phyloP scores from a whole-genome alignment of 2,113 vertebrate genomes.

The Poeciliopsis turrubarensis region DNA sequence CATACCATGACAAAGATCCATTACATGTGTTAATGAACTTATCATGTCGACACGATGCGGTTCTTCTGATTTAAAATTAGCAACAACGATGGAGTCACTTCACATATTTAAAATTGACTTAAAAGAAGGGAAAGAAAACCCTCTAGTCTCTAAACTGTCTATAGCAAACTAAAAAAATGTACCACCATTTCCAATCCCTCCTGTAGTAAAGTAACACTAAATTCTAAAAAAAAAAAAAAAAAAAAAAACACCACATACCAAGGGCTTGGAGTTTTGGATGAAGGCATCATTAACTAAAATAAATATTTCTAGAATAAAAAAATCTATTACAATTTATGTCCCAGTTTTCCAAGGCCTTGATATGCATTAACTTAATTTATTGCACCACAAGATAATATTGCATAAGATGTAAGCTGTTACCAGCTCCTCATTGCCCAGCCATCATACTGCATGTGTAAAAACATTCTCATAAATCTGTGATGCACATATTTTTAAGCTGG shows the following conservation, averaged over 20 bases:
- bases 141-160: background rate
- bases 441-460: conserved; percentile 56
- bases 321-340: background rate
- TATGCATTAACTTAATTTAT: conserved; percentile 65
- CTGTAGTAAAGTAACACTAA: conserved; percentile 54
- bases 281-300: conserved; percentile 31
- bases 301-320: conserved; percentile 33
- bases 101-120: background rate
- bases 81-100: background rate
- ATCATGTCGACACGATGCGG: background rate
- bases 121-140: too few relatives aligned
- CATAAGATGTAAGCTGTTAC: conserved; percentile 82
- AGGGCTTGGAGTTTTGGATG: conserved; percentile 35
- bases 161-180: conserved; percentile 26
- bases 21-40: conserved; percentile 16
- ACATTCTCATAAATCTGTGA: conserved; percentile 28
- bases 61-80: conserved; percentile 9
- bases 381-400: conserved; percentile 82
- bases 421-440: conserved; percentile 82
- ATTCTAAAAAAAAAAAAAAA: conserved; percentile 17
- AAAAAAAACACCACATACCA: conserved; percentile 36
- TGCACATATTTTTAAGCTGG: conserved; percentile 31
- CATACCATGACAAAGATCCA: conserved; percentile 17
- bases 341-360: conserved; percentile 54
- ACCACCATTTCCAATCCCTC: conserved; percentile 4